These are phyloP conservation scores for Lissonota sp. DNA, from an alignment of 2,888 invertebrate species.

Conservation along the genomic window DNA sequence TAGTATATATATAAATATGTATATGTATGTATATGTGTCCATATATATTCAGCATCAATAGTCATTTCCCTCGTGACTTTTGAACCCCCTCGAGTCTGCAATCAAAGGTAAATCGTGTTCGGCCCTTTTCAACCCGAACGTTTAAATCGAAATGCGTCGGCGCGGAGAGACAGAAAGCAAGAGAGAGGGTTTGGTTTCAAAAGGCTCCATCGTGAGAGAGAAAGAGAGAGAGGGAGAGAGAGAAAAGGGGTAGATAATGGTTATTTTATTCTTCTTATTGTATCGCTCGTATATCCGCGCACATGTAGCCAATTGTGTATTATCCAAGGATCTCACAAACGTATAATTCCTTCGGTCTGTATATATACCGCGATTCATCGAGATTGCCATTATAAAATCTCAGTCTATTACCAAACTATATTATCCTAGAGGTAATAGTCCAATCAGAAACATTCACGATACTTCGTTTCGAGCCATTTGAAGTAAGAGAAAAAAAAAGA, in stretches of 20 bases:
- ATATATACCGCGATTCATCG: constrained; percentile 52
- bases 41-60: constrained; percentile 69
- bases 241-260: constrained; percentile 46
- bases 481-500: constrained; percentile 6
- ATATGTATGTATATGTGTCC: constrained; percentile 17
- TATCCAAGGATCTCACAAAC: constrained; percentile 55
- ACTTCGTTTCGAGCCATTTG: constrained; percentile 42
- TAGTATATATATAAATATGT: constrained; percentile 43
- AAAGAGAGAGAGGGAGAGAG: constrained; percentile 10
- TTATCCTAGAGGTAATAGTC: constrained; percentile 53
- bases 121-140: constrained; percentile 76
- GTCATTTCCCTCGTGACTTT: constrained; percentile 76
- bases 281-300: constrained; percentile 46
- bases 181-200: constrained; percentile 42
- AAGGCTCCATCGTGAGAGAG: constrained; percentile 44
- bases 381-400: constrained; percentile 56
- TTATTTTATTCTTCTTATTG: constrained; percentile 61
- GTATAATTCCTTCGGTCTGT: constrained; percentile 61
- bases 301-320: constrained; percentile 60
- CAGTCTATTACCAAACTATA: constrained; percentile 59
- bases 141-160: constrained; percentile 76
- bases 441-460: constrained; percentile 51
- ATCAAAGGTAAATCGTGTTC: constrained; percentile 79
- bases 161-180: constrained; percentile 40
- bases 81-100: constrained; percentile 73